A percentile compares a stretch with the other conserved stretches of the same genome.
Conservation (phyloP, 2,888 invertebrate genomes). For the Amphimallon solstitiale region DNA sequence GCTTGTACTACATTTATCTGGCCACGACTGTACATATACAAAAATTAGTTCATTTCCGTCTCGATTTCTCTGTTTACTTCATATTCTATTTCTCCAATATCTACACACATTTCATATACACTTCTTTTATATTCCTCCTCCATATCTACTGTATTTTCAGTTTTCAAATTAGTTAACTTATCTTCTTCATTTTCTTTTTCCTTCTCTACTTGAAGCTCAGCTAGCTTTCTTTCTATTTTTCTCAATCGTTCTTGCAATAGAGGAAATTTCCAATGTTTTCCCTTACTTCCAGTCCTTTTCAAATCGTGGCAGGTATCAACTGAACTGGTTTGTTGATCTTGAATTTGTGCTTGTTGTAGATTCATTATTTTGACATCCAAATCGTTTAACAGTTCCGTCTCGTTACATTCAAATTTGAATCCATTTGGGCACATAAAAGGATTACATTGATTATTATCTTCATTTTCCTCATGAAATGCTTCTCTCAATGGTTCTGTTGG, state of each 20-base stretch:
- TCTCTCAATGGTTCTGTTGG: background rate
- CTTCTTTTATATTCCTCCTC: slow-evolving; percentile 7
- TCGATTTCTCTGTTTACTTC: slow-evolving; percentile 4
- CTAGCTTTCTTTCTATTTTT: slow-evolving; percentile 41
- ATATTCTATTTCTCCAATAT: slow-evolving; percentile 16
- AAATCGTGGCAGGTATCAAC: slow-evolving; percentile 21
- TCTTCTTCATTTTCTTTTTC: slow-evolving; percentile 17
- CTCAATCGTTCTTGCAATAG: slow-evolving; percentile 39
- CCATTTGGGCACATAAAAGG: background rate
- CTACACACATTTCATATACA: slow-evolving; percentile 10
- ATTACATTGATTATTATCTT: background rate
- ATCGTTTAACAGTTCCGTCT: slow-evolving; percentile 11
- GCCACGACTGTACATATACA: no score
- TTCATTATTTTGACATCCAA: slow-evolving; percentile 26
- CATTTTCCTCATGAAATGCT: background rate
- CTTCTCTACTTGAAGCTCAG: slow-evolving; percentile 1
- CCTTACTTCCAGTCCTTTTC: slow-evolving; percentile 34
- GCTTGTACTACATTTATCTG: no score
- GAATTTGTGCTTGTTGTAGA: background rate
- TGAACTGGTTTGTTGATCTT: background rate
- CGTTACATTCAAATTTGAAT: slow-evolving; percentile 27
- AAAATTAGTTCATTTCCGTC: background rate
- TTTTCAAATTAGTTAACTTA: background rate
- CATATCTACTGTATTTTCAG: background rate
- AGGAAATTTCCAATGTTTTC: slow-evolving; percentile 42